Evolutionary conservation across 30 jellyfish, hydroid and myxozoan species (phyloP).

Genomic region (Sanderia malayensis): DNA sequence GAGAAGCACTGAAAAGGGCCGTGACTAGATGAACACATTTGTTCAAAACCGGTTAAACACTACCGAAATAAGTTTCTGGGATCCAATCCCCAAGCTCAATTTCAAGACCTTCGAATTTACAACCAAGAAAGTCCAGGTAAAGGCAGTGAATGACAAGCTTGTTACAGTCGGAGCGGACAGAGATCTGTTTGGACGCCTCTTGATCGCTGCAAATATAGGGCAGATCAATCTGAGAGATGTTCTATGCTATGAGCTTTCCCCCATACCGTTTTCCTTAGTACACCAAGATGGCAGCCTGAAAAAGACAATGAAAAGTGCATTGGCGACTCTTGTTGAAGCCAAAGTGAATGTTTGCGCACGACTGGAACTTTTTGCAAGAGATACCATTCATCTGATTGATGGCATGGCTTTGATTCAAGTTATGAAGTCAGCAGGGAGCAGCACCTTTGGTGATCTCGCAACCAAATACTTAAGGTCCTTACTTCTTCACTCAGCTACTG

Average conservation of each 20-base stretch:
- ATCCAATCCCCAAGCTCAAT: not conserved
- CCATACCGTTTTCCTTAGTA: not conserved
- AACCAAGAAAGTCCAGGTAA: not conserved
- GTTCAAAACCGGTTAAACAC: not conserved
- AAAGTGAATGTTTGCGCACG: not conserved
- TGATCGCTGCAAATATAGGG: not conserved
- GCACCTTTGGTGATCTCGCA: conserved; percentile 12
- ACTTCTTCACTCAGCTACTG: conserved; percentile 7
- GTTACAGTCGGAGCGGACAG: not conserved
- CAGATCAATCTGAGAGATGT: not conserved
- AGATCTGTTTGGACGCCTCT: not conserved
- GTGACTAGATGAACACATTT: not conserved
- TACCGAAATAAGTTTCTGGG: not conserved
- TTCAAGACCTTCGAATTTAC: not conserved
- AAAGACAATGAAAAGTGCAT: not conserved
- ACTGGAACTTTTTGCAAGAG: not conserved
- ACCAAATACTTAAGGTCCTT: conserved; percentile 10
- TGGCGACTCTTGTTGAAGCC: not conserved
- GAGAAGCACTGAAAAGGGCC: not conserved
- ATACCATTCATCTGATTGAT: not conserved
- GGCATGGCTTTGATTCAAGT: not conserved
- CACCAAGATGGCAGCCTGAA: not conserved
- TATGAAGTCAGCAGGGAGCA: not conserved
- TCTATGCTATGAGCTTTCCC: not conserved
- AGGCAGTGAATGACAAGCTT: not conserved